phyloP scores from a whole-genome alignment of 2,113 vertebrate species.

The Ginglymostoma cirratum region DNA sequence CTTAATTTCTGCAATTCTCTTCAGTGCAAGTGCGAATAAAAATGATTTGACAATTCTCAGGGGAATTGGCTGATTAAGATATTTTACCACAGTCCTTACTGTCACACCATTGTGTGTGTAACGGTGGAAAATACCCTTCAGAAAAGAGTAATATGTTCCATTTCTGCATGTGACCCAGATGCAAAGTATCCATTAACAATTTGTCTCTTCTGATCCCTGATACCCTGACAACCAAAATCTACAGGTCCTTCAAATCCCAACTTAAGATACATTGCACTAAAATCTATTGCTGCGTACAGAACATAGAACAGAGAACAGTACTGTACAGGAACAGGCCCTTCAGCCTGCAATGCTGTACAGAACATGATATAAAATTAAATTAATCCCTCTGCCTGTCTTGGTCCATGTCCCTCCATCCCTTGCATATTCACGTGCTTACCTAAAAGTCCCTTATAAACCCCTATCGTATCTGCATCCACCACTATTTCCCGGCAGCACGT shows the following conservation, averaged over 20 bases:
- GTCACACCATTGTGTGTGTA: background rate
- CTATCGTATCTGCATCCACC: no score
- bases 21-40: background rate
- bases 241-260: background rate
- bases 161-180: background rate
- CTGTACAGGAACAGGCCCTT: no score
- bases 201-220: background rate
- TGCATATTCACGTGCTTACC: no score
- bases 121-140: background rate
- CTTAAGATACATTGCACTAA: background rate
- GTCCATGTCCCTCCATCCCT: no score
- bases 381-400: no score
- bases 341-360: no score
- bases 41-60: background rate
- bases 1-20: slow-evolving; percentile 20
- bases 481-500: no score
- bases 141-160: background rate
- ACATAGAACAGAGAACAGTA: no score
- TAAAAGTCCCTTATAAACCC: no score
- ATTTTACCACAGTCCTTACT: background rate
- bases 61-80: background rate
- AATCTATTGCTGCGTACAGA: background rate
- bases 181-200: background rate
- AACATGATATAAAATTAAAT: no score
- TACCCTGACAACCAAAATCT: background rate